Percentiles rank a stretch among this genome's conserved stretches.
phyloP scores from a whole-genome alignment of 2,888 invertebrate species.

The Apamea sordens region DNA sequence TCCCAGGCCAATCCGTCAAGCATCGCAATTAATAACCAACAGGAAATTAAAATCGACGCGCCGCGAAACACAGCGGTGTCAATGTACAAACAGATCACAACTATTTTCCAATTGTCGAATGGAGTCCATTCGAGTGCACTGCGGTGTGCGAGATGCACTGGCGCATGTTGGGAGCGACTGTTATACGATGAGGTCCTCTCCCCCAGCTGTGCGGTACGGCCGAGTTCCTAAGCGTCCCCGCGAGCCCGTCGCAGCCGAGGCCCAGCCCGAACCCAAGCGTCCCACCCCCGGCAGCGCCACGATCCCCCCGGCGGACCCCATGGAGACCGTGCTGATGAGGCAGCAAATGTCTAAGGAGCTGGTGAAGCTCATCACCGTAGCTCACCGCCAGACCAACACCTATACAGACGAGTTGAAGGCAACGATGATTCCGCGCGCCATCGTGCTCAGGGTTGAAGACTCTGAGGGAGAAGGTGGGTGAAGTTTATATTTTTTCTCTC shows the following conservation, averaged over 20 bases:
- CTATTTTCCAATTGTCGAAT: slow-evolving; percentile 81
- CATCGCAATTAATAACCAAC: slow-evolving; percentile 51
- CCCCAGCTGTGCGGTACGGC: slow-evolving; percentile 97
- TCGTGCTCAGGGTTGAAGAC: slow-evolving; percentile 72
- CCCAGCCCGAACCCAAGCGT: slow-evolving; percentile 72
- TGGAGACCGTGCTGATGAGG: slow-evolving; percentile 67
- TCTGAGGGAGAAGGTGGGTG: slow-evolving; percentile 69
- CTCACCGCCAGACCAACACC: slow-evolving; percentile 96
- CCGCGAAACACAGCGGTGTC: slow-evolving; percentile 64
- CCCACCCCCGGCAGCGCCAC: slow-evolving; percentile 44
- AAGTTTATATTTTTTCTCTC: neutral
- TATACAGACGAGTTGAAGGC: slow-evolving; percentile 96
- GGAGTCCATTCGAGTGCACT: slow-evolving; percentile 68
- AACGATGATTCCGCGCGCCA: slow-evolving; percentile 69
- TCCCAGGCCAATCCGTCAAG: slow-evolving; percentile 36
- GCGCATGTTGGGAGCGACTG: slow-evolving; percentile 41
- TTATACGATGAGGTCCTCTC: slow-evolving; percentile 47
- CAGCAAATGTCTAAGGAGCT: slow-evolving; percentile 76
- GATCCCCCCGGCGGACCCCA: slow-evolving; percentile 62
- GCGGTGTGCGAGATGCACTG: slow-evolving; percentile 71
- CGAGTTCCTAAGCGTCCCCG: slow-evolving; percentile 98
- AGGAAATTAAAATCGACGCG: slow-evolving; percentile 60
- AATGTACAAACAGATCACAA: slow-evolving; percentile 67
- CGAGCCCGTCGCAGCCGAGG: slow-evolving; percentile 87
- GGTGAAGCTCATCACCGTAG: slow-evolving; percentile 89